Evolutionary conservation across 2,888 invertebrate genomes (phyloP).

Genomic region (Philhelius pedissequus): DNA sequence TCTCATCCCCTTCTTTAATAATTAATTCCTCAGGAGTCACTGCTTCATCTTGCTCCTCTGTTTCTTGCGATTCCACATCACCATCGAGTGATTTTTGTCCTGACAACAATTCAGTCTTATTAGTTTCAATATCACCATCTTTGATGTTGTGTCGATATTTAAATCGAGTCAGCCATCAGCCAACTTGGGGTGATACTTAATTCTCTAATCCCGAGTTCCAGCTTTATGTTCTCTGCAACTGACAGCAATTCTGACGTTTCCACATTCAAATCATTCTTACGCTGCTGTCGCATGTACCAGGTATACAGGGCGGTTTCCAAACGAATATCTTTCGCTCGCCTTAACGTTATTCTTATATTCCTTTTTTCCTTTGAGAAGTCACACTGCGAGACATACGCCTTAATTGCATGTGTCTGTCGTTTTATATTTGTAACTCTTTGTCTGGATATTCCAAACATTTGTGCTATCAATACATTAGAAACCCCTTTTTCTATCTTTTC

Average conservation of each 20-base stretch:
- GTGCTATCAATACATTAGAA: background rate
- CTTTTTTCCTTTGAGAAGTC: background rate
- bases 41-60: background rate
- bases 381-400: background rate
- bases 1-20: conserved; percentile 20
- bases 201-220: background rate
- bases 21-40: background rate
- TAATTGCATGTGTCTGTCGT: background rate
- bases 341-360: conserved; percentile 18
- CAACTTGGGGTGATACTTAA: background rate
- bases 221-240: background rate
- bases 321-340: conserved; percentile 2
- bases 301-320: conserved; percentile 8
- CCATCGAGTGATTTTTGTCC: background rate
- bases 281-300: conserved; percentile 27
- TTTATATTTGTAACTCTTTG: conserved; percentile 49
- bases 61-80: background rate
- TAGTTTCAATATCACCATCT: background rate
- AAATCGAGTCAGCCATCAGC: conserved; percentile 20
- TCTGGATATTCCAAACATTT: conserved; percentile 38
- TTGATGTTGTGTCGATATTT: conserved; percentile 13
- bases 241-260: background rate
- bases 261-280: background rate
- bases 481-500: conserved; percentile 21
- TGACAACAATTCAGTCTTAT: background rate